A percentile compares a stretch with the other conserved stretches of the same genome.
Conservation (phyloP, 2,888 invertebrate genomes). For the Chloromyia formosa region DNA sequence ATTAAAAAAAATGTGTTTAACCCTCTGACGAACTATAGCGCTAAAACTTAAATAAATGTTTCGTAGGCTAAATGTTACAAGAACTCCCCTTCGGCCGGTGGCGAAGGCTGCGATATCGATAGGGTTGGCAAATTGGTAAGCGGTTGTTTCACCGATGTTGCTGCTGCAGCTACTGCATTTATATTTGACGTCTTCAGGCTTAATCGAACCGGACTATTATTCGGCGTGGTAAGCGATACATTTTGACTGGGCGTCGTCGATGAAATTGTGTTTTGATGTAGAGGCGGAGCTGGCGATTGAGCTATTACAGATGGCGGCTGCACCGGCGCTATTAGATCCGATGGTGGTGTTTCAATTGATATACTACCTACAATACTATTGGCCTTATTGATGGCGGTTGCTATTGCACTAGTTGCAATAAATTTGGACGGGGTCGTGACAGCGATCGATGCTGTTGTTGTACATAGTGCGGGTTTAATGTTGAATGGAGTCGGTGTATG, state of each 20-base stretch:
- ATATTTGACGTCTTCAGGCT: slow-evolving; percentile 53
- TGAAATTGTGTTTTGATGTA: slow-evolving; percentile 51
- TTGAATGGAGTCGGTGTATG: neutral
- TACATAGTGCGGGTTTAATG: neutral
- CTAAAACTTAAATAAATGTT: slow-evolving; percentile 62
- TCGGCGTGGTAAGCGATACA: slow-evolving; percentile 53
- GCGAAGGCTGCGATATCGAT: slow-evolving; percentile 82
- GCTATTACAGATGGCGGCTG: neutral
- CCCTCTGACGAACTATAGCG: neutral
- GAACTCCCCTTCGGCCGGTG: slow-evolving; percentile 71
- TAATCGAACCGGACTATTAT: slow-evolving; percentile 57
- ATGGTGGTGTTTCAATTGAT: slow-evolving; percentile 62
- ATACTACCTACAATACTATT: slow-evolving; percentile 62
- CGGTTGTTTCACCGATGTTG: slow-evolving; percentile 52
- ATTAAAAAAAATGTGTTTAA: neutral
- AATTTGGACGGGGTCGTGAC: slow-evolving; percentile 51
- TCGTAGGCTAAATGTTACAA: slow-evolving; percentile 65
- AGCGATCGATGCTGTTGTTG: neutral
- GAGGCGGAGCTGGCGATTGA: slow-evolving; percentile 55
- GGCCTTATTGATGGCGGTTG: slow-evolving; percentile 58
- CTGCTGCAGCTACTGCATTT: neutral
- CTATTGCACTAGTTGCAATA: slow-evolving; percentile 52
- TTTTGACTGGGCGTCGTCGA: slow-evolving; percentile 48
- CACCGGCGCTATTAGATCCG: slow-evolving; percentile 51
- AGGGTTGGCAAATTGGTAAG: slow-evolving; percentile 74